Conservation (phyloP, 2,113 vertebrate genomes). For the Lepus europaeus region DNA sequence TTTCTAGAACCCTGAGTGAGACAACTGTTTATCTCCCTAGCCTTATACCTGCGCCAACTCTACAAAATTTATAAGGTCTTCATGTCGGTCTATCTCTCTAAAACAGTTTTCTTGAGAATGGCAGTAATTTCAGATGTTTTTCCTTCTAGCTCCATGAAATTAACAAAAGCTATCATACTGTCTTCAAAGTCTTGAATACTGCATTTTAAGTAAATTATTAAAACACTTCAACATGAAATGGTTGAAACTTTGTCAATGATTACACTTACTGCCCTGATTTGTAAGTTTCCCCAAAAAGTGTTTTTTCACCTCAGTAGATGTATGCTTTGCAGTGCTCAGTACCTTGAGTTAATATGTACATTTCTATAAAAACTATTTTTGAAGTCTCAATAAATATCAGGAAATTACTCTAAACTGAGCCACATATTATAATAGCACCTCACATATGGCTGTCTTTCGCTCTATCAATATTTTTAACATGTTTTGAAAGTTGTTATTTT, state of each 20-base stretch:
- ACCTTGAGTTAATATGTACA: not conserved
- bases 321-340: not conserved
- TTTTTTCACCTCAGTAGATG: slow-evolving; percentile 28
- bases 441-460: not conserved
- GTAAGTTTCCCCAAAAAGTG: not conserved
- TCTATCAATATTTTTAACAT: slow-evolving; percentile 24
- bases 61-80: slow-evolving; percentile 18
- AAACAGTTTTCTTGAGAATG: slow-evolving; percentile 29
- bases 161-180: slow-evolving; percentile 27
- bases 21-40: not conserved
- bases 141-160: slow-evolving; percentile 40
- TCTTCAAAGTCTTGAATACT: slow-evolving; percentile 51
- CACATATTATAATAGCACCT: not conserved
- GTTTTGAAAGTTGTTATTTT: not conserved
- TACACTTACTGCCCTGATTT: slow-evolving; percentile 49
- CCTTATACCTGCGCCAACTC: not conserved
- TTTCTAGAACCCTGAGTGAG: not conserved
- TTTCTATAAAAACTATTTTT: slow-evolving; percentile 36
- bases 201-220: slow-evolving; percentile 63
- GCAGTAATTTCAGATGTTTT: slow-evolving; percentile 46
- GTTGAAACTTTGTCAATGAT: not conserved
- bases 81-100: slow-evolving; percentile 20
- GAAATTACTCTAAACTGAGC: slow-evolving; percentile 33
- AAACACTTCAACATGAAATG: slow-evolving; percentile 34
- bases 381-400: slow-evolving; percentile 30